A percentile compares a stretch with the other conserved stretches of the same genome.
These are phyloP conservation scores for Cotesia glomerata DNA, from an alignment of 1,140 invertebrate genomes.

Conservation along the genomic window DNA sequence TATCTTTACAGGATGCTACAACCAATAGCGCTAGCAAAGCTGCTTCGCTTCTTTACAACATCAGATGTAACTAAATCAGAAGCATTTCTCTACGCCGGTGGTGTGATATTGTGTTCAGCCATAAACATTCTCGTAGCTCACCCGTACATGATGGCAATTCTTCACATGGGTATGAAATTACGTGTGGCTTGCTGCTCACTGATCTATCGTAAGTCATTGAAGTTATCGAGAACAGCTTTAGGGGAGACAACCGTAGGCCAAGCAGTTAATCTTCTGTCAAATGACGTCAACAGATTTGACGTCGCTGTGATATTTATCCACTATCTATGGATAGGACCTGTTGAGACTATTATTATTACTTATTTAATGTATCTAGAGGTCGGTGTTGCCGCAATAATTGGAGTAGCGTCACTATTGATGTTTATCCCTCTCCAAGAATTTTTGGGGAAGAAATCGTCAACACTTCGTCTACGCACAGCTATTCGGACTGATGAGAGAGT, in stretches of 20 bases:
- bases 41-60: slow-evolving; percentile 74
- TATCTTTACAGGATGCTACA: slow-evolving; percentile 67
- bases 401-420: slow-evolving; percentile 77
- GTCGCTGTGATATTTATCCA: slow-evolving; percentile 70
- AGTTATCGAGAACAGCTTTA: slow-evolving; percentile 71
- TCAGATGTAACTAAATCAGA: slow-evolving; percentile 57
- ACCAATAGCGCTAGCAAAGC: slow-evolving; percentile 71
- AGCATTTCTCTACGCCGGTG: slow-evolving; percentile 73
- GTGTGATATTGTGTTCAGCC: slow-evolving; percentile 71
- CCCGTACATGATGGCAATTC: slow-evolving; percentile 78
- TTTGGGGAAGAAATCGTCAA: slow-evolving; percentile 72
- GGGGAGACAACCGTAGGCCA: slow-evolving; percentile 81
- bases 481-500: slow-evolving; percentile 80
- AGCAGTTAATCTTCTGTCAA: slow-evolving; percentile 87
- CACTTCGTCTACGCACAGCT: slow-evolving; percentile 66
- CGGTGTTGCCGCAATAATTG: slow-evolving; percentile 75
- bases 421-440: slow-evolving; percentile 85
- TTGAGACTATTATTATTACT: slow-evolving; percentile 77
- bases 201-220: slow-evolving; percentile 80
- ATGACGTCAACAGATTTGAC: slow-evolving; percentile 80
- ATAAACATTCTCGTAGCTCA: slow-evolving; percentile 76
- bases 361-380: slow-evolving; percentile 79
- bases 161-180: slow-evolving; percentile 77
- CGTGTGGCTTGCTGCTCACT: slow-evolving; percentile 79
- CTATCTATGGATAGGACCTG: slow-evolving; percentile 75